Evolutionary conservation across 2,888 invertebrate species (phyloP).

Genomic region (Prosopocoilus inquinatus): DNA sequence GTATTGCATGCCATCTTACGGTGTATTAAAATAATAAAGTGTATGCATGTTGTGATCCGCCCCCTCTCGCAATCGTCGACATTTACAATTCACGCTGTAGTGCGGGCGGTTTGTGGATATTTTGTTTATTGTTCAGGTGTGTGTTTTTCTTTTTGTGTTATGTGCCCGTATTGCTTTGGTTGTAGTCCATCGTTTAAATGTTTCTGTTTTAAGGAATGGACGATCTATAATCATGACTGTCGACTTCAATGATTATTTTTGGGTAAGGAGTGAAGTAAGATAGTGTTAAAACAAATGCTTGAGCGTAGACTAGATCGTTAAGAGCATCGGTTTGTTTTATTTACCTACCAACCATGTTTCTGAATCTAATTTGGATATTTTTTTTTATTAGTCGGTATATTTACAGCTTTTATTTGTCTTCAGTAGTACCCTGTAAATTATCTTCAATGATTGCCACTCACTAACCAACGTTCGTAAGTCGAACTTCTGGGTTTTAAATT

Average conservation of each 20-base stretch:
- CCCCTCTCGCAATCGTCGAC: constrained; percentile 20
- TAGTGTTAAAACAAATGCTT: too few species aligned
- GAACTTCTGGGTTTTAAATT: neutral
- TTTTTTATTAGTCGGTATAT: too few species aligned
- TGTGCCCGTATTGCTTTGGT: constrained; percentile 10
- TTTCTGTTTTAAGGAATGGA: constrained; percentile 15
- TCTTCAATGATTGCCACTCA: constrained; percentile 1
- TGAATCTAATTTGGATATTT: neutral
- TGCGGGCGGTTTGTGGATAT: constrained; percentile 9
- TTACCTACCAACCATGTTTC: neutral
- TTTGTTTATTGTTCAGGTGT: constrained; percentile 16
- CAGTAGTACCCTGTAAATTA: neutral
- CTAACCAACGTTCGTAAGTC: neutral
- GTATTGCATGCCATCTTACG: constrained; percentile 4
- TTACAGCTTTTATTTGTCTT: too few species aligned
- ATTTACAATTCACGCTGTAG: constrained; percentile 15
- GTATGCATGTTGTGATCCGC: constrained; percentile 17
- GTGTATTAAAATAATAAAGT: neutral
- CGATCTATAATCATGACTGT: constrained; percentile 46
- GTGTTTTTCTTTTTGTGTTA: constrained; percentile 10
- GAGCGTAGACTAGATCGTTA: too few species aligned
- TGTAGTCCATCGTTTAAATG: constrained; percentile 6
- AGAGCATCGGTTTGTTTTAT: neutral
- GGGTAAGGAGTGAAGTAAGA: constrained; percentile 40
- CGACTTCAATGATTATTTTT: constrained; percentile 52